Base-by-base conservation (phyloP, 2,888 invertebrate species). In the Hirtodrosophila cameraria region DNA sequence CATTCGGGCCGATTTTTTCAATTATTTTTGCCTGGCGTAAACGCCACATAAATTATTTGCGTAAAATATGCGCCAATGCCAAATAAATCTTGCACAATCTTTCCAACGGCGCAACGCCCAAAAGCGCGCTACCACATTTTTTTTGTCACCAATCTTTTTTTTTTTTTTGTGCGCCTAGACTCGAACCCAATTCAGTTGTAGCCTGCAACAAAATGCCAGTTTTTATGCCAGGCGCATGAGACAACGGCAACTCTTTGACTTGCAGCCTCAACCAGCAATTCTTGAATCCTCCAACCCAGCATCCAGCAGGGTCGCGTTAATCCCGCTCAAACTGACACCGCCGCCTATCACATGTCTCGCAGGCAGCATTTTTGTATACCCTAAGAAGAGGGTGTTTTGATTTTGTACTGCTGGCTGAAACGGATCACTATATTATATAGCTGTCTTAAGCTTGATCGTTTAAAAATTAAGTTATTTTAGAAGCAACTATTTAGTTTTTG, bases 31-130 rank as follows among this genome's bases (percentile, higher is more conserved):
- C 58, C 60, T 31, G 64, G 48, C 67, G 30, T 53, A 61, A 69
- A 74, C 74, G 85, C 59, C 79, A 66, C 86, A 87, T 89, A 89
- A 88, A 88, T 88, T 89, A 89, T 89, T 88, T 77, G 86, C 87
- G 80, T 80, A 86, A 89, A 87, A 87, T 87, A 87, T 83, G 81
- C 83, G 77, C 61, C 72, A 66, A 72, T 73, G 78, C 63, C 66
- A 78, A 86, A 89, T 89, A 89, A 89, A 89, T 89, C 88, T 89
- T 88, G 75, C 75, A 62, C 85, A 87, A 88, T 88, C 89, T 81
- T 76, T 55, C 38, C n/a, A 23, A 36, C 57, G 52, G 35, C 45
- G 52, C 7, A 30, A 8, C 70, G 52, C 55, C 80, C 73, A 45
- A 54, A 85, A 79, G 67, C 49, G 53, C 57, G 64, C 84, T 52